These are phyloP conservation scores for Donacobius atricapilla DNA, from an alignment of 2,113 vertebrate species.

Conservation along the genomic window DNA sequence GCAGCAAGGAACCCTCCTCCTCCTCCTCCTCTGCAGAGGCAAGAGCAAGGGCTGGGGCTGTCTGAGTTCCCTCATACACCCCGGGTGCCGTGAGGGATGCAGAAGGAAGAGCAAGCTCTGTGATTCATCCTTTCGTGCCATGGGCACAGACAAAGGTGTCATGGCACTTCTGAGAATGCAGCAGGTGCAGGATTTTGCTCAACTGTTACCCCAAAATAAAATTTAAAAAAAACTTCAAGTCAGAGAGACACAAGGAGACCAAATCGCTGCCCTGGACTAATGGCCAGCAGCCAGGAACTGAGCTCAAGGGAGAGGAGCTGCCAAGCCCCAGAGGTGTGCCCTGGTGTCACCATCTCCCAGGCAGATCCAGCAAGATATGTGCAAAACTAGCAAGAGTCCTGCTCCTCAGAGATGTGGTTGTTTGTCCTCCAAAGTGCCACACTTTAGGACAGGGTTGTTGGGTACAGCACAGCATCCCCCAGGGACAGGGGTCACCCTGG, in stretches of 20 bases:
- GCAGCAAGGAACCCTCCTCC: neutral
- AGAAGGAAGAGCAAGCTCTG: neutral
- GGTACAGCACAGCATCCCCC: neutral
- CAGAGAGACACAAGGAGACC: neutral
- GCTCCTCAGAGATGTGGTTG: neutral
- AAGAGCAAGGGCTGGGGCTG: neutral
- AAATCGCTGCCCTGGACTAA: accelerated
- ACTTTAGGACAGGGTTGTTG: neutral
- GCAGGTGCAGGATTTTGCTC: neutral
- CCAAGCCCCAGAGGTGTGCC: neutral
- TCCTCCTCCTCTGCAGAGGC: neutral
- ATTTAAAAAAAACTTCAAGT: neutral
- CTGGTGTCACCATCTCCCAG: neutral
- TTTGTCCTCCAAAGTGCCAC: neutral
- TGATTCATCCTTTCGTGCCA: neutral
- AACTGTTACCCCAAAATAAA: neutral
- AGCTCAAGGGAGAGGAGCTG: neutral
- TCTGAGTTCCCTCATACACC: neutral
- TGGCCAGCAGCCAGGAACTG: neutral
- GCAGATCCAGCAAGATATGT: neutral
- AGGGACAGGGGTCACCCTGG: neutral
- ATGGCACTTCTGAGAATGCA: neutral
- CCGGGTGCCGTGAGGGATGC: neutral
- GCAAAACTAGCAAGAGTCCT: neutral
- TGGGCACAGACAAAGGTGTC: neutral